Conservation (phyloP, 2,797 vertebrate genomes). For the Diceros bicornis region DNA sequence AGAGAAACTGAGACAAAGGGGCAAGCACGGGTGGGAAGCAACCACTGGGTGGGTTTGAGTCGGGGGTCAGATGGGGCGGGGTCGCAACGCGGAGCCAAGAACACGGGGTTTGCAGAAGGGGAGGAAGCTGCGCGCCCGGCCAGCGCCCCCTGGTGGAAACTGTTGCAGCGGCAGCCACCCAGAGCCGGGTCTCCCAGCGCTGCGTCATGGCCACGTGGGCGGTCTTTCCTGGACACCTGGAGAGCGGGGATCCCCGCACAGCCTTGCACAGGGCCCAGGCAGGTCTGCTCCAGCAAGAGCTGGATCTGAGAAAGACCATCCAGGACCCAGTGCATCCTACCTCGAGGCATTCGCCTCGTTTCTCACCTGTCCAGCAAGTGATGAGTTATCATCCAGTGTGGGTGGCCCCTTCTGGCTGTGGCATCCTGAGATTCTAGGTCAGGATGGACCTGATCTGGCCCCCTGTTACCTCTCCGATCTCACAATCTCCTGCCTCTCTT, state of each 20-base stretch:
- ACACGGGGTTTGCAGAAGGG: neutral
- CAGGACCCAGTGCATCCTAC: neutral
- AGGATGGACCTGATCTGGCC: neutral
- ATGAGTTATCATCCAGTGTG: neutral
- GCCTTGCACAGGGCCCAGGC: neutral
- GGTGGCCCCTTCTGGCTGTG: neutral
- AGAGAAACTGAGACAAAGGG: neutral
- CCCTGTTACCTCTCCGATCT: neutral
- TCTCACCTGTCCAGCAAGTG: neutral
- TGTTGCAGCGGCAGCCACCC: neutral
- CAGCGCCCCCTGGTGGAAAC: constrained; percentile 31
- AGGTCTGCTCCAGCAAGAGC: neutral
- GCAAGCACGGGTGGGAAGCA: neutral
- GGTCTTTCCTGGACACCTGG: neutral
- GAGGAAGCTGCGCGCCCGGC: neutral
- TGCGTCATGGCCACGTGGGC: neutral
- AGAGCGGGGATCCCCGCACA: too few species aligned
- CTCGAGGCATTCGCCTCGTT: neutral
- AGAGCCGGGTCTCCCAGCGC: neutral
- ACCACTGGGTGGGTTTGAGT: neutral
- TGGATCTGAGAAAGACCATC: neutral
- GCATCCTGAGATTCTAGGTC: neutral
- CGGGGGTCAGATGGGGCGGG: neutral
- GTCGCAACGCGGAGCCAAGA: neutral
- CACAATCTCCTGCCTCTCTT: neutral